Evolutionary conservation across 2,888 invertebrate species (phyloP), one percentile per base, ranked within the genome.

Genomic region (Apotomis capreana): DNA sequence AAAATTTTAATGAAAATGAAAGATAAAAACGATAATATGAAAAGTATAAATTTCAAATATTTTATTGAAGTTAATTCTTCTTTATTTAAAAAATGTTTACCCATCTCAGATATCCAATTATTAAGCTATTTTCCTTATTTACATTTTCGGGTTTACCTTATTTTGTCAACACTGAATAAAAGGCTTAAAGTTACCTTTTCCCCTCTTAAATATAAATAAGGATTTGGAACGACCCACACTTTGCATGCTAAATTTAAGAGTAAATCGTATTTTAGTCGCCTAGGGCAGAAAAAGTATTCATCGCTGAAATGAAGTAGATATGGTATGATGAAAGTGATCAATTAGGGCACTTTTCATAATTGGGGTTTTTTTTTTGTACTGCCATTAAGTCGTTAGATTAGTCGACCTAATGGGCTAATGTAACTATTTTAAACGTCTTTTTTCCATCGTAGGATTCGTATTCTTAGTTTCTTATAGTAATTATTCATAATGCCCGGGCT

Each of bases 51-150:
- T 36, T 13, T 9, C 5, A 6, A 9, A 62, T 62, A n/a, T 12
- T 8, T 37, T 6, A 0, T 6, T 40, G 0, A 6, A 5, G 40
- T 40, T 1, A 3, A 49, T 9, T 49, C 9, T 49, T 49, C 59
- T 54, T 5, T 9, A 54, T 59, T 59, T 54, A 36, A 52, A 70
- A 64, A 65, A 52, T 26, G 44, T 69, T 55, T 40, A 13, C 55
- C 46, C 54, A 26, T n/a, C 46, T 70, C 40, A 49, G 65, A 60
- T 54, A 65, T 60, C 55, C 60, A 49, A 70, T 70, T 67, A 60
- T 67, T 70, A 54, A 55, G 49, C 54, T 5, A 70, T 65, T 59
- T 64, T 15, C 55, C 54, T 65, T 46, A 55, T 60, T 70, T 51
- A 36, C 60, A 49, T 61, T 60, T 60, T 40, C 44, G 15, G 60